Percentiles rank a stretch among this genome's conserved stretches.
Conservation (phyloP, 2,888 invertebrate species). For the Lissonota sp. region DNA sequence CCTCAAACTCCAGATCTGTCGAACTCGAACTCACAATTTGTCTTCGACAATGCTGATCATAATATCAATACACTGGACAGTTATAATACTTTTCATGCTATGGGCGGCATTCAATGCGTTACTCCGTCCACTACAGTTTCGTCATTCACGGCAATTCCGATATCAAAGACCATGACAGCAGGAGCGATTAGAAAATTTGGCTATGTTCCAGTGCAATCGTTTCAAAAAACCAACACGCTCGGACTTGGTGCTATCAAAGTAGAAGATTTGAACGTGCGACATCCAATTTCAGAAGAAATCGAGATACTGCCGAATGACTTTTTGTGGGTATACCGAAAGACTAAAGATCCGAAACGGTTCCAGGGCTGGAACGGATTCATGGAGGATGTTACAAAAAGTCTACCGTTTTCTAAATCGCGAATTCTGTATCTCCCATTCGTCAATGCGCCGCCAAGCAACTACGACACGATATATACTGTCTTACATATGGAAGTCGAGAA, state of each 20-base stretch:
- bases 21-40: constrained; percentile 4
- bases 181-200: neutral
- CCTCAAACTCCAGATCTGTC: constrained; percentile 44
- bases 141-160: neutral
- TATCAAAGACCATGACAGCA: constrained; percentile 16
- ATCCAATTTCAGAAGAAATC: constrained; percentile 1
- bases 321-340: constrained; percentile 36
- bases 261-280: neutral
- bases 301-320: constrained; percentile 53
- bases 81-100: constrained; percentile 23
- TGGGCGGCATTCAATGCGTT: constrained; percentile 36
- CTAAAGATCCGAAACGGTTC: constrained; percentile 67
- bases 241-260: neutral
- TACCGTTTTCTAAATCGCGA: constrained; percentile 47
- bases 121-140: constrained; percentile 10
- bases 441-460: constrained; percentile 52
- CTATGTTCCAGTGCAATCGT: neutral
- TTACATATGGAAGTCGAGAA: constrained; percentile 59
- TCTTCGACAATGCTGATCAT: constrained; percentile 29
- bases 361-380: constrained; percentile 79
- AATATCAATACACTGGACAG: constrained; percentile 19
- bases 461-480: constrained; percentile 41
- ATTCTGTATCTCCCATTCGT: constrained; percentile 44
- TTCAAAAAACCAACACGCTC: neutral
- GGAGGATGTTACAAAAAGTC: constrained; percentile 71